Evolutionary conservation across 2,888 invertebrate genomes (phyloP), one percentile per base, ranked within the genome.

Genomic region (Dasypogon diadema): DNA sequence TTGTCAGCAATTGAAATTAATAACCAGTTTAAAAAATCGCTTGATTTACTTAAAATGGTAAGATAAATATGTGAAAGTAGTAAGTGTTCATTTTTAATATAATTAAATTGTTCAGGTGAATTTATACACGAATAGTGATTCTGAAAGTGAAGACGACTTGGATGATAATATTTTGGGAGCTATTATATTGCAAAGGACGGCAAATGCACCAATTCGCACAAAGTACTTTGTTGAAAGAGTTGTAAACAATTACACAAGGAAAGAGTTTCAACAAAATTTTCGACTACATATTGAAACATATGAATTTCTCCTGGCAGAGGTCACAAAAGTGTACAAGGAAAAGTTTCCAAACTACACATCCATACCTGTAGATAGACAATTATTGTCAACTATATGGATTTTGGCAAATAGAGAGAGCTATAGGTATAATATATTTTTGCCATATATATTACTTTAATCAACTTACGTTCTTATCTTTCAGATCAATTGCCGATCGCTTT

Each of bases 351-450:
- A 42, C 0, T 42, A 42, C n/a, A 42, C 42, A n/a, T 42, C 42
- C 3, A 3, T 51, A 51, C 51, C 51, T 16, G 18, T 18, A n/a
- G 51, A 51, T 51, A 51, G 18, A 0, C 51, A 51, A 2, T 21
- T 51, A 51, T 51, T 51, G 16, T 5, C 51, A 4, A n/a, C 18
- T 51, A 51, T 51, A n/a, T 51, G 51, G 58, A 58, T 58, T 58
- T 58, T 58, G 26, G 26, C 30, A 26, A 58, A 58, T 58, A 10
- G 21, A 12, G 22, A 30, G 14, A 26, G 58, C 14, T 58, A 58
- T n/a, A 55, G 55, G 55, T 55, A 21, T 21, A 30, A 16, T 14
- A 16, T 3, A 14, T 16, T 16, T 51, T 2, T 16, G 16, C 8
- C 2, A 16, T 2, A 16, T 16, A 14, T 16, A 12, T 51, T 6